Evolutionary conservation across 2,888 invertebrate species (phyloP), one percentile per base, ranked within the genome.

Genomic region (Brachycybe producta): DNA sequence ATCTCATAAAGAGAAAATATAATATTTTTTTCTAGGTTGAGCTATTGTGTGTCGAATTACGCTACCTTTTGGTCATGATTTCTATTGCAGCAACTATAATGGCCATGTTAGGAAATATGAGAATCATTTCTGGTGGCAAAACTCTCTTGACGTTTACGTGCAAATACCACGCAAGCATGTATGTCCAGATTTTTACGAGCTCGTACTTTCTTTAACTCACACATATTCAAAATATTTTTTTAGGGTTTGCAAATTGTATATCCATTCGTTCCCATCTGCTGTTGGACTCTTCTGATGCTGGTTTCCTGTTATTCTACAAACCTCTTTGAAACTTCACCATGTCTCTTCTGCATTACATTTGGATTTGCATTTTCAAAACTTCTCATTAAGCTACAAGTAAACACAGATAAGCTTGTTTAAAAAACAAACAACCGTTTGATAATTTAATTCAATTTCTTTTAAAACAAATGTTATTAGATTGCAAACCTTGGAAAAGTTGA

Each of bases 281-380:
- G 30, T n/a, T 49, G 45, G 45, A 39, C 24, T 19, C 5, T 39
- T 13, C 26, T 39, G 26, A 23, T 45, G 34, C 21, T 32, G 8
- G 8, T 45, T 11, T 32, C 21, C 2, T 30, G n/a, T 11, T 27
- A 30, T 19, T 24, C 19, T 30, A 30, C 17, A 11, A 30, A 21
- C n/a, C 30, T 49, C 7, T 41, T 49, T 30, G 1, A 15, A 11
- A 23, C 21, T 11, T 21, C 19, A 11, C 49, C 49, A 30, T 49
- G 38, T 15, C 3, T 49, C 19, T 28, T 49, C 19, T 30, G 40
- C 21, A 15, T 49, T 19, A 23, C 21, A 3, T 49, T 23, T 41
- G 49, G 49, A 2, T 23, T 49, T 49, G 32, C 41, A 8, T 49
- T 49, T 23, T 28, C 49, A 30, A 49, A 49, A 28, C 21, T 49